Percentiles rank a stretch among this genome's conserved stretches.
Conservation (phyloP, 2,113 vertebrate species). For the Phoxinus phoxinus region DNA sequence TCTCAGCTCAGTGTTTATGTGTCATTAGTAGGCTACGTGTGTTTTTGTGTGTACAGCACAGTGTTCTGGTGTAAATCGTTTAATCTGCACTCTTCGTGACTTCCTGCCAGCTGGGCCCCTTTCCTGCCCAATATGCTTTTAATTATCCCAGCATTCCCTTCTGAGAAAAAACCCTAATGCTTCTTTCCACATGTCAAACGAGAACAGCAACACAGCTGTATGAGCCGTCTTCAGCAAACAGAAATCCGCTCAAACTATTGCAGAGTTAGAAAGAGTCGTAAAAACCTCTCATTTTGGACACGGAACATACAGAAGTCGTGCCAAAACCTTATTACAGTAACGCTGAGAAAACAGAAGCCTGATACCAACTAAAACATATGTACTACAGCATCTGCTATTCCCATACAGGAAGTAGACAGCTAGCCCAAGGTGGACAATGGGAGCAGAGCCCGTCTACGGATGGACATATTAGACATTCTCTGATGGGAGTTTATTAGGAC, state of each 20-base stretch:
- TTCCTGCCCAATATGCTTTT: constrained; percentile 46
- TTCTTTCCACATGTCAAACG: neutral
- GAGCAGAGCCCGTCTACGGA: no score
- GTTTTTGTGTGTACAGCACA: neutral
- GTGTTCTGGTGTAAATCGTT: constrained; percentile 25
- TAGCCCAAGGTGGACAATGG: neutral
- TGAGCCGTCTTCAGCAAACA: neutral
- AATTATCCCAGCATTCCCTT: constrained; percentile 42
- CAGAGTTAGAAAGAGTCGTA: neutral
- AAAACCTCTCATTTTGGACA: neutral
- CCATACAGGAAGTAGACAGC: constrained; percentile 4
- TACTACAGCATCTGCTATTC: constrained; percentile 18
- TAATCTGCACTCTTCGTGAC: neutral
- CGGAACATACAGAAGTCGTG: neutral
- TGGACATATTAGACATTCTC: no score
- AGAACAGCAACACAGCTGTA: constrained; percentile 10
- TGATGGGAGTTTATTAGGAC: neutral
- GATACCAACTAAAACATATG: constrained; percentile 24
- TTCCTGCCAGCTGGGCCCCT: constrained; percentile 46
- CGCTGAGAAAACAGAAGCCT: neutral
- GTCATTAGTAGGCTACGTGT: neutral
- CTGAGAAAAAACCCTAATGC: constrained; percentile 14
- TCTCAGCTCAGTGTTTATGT: constrained; percentile 15
- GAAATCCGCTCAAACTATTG: neutral
- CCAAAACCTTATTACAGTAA: neutral